These are phyloP conservation scores for Hartigia nigra DNA, from an alignment of 2,888 invertebrate genomes.

Conservation along the genomic window DNA sequence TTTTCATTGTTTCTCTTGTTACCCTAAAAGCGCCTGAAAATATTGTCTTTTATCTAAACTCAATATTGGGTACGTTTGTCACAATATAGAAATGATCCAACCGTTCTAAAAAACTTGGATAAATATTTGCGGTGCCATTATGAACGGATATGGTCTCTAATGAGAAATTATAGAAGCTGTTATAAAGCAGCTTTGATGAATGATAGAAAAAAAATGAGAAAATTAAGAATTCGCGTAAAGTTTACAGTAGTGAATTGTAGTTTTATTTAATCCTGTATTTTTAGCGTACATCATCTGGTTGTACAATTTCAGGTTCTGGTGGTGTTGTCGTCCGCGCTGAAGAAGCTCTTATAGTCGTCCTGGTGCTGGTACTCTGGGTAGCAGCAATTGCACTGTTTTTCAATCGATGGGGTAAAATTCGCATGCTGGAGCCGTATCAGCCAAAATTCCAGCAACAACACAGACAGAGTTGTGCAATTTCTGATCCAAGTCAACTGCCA, in stretches of 20 bases:
- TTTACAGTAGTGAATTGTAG: background rate
- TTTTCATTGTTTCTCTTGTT: background rate
- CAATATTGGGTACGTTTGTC: background rate
- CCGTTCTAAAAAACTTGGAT: background rate
- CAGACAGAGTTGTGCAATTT: slow-evolving; percentile 68
- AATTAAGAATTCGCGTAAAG: background rate
- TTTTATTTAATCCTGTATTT: background rate
- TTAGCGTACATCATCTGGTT: background rate
- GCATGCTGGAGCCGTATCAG: slow-evolving; percentile 91
- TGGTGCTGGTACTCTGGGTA: slow-evolving; percentile 86
- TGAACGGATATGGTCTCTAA: background rate
- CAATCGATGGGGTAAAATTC: slow-evolving; percentile 93
- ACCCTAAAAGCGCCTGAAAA: background rate
- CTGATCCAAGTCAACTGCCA: slow-evolving; percentile 50
- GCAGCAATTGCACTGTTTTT: slow-evolving; percentile 89
- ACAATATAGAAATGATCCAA: background rate
- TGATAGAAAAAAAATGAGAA: background rate
- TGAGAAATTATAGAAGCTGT: background rate
- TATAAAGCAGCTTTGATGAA: background rate
- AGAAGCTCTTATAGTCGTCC: slow-evolving; percentile 84
- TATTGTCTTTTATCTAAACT: background rate
- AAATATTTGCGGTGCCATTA: background rate
- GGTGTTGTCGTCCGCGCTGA: slow-evolving; percentile 85
- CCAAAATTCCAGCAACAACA: slow-evolving; percentile 90
- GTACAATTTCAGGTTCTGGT: slow-evolving; percentile 40